Conservation (phyloP, 1,140 invertebrate species). For the Drosophila kepulauana region DNA sequence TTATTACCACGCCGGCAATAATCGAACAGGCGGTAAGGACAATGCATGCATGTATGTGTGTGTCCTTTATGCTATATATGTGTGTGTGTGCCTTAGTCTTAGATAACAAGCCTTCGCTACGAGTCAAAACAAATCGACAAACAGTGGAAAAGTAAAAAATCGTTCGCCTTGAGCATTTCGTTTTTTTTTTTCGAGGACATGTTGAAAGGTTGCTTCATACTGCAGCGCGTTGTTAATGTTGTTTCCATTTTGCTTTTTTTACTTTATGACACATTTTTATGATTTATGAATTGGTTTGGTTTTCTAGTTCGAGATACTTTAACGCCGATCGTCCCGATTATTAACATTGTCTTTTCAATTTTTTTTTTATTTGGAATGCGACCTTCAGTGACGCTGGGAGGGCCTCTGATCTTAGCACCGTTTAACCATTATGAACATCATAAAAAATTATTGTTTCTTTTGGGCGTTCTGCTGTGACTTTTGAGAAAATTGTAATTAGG, state of each 20-base stretch:
- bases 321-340: slow-evolving; percentile 41
- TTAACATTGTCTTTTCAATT: slow-evolving; percentile 26
- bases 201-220: slow-evolving; percentile 66
- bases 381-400: slow-evolving; percentile 55
- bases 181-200: slow-evolving; percentile 73
- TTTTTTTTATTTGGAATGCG: slow-evolving; percentile 38
- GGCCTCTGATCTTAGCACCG: slow-evolving; percentile 34
- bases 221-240: slow-evolving; percentile 25
- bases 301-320: slow-evolving; percentile 47
- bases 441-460: slow-evolving; percentile 37
- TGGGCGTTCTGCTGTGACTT: slow-evolving; percentile 62
- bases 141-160: slow-evolving; percentile 53
- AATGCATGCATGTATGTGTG: slow-evolving; percentile 51
- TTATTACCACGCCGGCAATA: slow-evolving; percentile 78
- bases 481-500: slow-evolving; percentile 33
- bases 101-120: slow-evolving; percentile 62
- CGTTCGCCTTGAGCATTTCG: slow-evolving; percentile 67
- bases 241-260: slow-evolving; percentile 63
- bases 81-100: not conserved
- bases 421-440: slow-evolving; percentile 54
- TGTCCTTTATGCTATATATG: slow-evolving; percentile 49
- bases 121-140: slow-evolving; percentile 75
- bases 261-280: slow-evolving; percentile 83
- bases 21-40: slow-evolving; percentile 62
- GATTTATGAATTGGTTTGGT: slow-evolving; percentile 84